These are phyloP conservation scores for Azorinus chamasolen DNA, from an alignment of 2,888 invertebrate genomes.

Conservation along the genomic window DNA sequence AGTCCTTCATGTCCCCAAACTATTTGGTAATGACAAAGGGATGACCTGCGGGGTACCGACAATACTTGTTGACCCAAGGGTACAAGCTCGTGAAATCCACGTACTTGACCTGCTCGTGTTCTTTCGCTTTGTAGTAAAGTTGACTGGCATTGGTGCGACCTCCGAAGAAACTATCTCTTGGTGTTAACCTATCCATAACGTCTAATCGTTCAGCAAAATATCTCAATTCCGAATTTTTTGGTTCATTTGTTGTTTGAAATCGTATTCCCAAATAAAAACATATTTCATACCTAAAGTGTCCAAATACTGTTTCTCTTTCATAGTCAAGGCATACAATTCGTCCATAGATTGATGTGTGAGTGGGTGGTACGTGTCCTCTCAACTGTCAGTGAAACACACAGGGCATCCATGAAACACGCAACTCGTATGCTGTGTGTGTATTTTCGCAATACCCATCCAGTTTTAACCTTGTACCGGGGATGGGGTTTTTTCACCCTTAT, in stretches of 20 bases:
- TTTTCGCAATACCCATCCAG: constrained; percentile 31
- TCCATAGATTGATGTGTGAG: constrained; percentile 37
- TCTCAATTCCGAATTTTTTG: constrained; percentile 10
- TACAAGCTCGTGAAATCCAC: no score
- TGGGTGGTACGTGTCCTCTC: constrained; percentile 11
- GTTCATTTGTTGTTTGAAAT: constrained; percentile 44
- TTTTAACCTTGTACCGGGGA: constrained; percentile 38
- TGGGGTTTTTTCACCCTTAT: constrained; percentile 23
- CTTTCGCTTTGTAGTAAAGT: no score
- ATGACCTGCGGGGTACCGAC: no score
- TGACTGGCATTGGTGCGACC: no score
- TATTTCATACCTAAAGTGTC: constrained; percentile 42
- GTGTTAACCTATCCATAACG: no score
- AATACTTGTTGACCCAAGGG: no score
- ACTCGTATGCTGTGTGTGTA: constrained; percentile 48
- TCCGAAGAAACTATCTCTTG: no score
- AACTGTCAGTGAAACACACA: constrained; percentile 20
- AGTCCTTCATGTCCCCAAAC: no score
- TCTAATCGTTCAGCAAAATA: constrained; percentile 8
- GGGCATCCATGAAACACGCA: constrained; percentile 47
- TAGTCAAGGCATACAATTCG: constrained; percentile 43
- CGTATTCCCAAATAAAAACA: constrained; percentile 68
- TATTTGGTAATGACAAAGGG: no score
- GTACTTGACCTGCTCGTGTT: no score
- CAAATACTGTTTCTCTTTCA: constrained; percentile 34